phyloP scores from a whole-genome alignment of 2,888 invertebrate species.

The Parapristionchus giblindavisi region DNA sequence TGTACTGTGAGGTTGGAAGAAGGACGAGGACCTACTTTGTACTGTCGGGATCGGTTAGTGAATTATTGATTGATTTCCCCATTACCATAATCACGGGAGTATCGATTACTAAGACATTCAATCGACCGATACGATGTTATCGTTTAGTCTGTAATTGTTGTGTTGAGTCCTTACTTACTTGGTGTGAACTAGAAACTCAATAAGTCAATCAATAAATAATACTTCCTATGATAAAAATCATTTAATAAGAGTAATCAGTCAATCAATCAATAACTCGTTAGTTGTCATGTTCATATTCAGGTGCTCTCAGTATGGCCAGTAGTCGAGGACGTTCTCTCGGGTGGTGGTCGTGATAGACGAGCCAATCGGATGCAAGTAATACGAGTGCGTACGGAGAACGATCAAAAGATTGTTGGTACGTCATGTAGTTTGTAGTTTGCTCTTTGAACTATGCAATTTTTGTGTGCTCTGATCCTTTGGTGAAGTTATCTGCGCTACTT shows the following conservation, averaged over 20 bases:
- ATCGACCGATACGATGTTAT: background rate
- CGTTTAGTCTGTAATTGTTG: background rate
- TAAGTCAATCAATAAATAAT: background rate
- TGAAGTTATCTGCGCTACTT: too few relatives aligned
- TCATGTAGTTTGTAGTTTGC: background rate
- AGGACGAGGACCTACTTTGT: constrained; percentile 91
- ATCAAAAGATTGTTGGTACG: constrained; percentile 85
- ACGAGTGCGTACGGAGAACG: constrained; percentile 86
- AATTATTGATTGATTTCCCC: too few relatives aligned
- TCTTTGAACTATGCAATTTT: background rate
- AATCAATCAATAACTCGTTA: background rate
- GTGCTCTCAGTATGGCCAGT: constrained; percentile 88
- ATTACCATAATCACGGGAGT: background rate
- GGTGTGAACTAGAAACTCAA: background rate
- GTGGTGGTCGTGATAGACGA: constrained; percentile 64
- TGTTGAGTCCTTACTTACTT: background rate
- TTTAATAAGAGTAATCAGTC: too few relatives aligned
- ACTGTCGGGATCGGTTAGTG: constrained; percentile 89
- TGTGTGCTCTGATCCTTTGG: background rate
- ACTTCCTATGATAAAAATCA: too few relatives aligned
- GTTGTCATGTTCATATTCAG: constrained; percentile 24
- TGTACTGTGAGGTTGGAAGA: constrained; percentile 87
- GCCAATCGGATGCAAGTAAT: constrained; percentile 87
- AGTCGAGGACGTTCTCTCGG: constrained; percentile 86
- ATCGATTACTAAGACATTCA: background rate